A percentile compares a stretch with the other conserved stretches of the same genome.
Conservation (phyloP, 2,797 vertebrate genomes). For the Chaenodraco wilsoni region DNA sequence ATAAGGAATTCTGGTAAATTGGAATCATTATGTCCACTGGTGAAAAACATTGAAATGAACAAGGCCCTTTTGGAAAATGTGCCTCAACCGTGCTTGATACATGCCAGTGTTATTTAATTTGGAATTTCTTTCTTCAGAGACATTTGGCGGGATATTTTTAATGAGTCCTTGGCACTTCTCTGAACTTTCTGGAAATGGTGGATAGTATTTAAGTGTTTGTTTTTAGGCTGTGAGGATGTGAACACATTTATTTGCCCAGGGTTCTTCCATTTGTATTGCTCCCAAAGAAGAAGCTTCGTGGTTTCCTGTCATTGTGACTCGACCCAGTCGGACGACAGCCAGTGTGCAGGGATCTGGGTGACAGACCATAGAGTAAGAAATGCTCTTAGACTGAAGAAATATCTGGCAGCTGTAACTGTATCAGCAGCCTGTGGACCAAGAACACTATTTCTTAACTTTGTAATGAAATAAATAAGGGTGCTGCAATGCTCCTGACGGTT, state of each 20-base stretch:
- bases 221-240: constrained; percentile 33
- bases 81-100: constrained; percentile 36
- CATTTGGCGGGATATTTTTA: constrained; percentile 48
- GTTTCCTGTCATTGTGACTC: constrained; percentile 69
- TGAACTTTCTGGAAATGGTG: constrained; percentile 46
- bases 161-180: constrained; percentile 44
- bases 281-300: constrained; percentile 29
- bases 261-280: constrained; percentile 27
- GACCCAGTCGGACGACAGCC: constrained; percentile 63
- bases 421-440: constrained; percentile 43
- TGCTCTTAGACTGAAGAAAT: constrained; percentile 62
- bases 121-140: constrained; percentile 25
- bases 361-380: constrained; percentile 47
- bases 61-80: constrained; percentile 52
- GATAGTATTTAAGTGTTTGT: constrained; percentile 35
- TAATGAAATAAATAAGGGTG: constrained; percentile 52
- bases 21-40: constrained; percentile 51
- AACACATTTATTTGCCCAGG: constrained; percentile 21
- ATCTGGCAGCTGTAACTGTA: constrained; percentile 50
- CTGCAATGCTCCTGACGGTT: constrained; percentile 28
- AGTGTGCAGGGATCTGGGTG: constrained; percentile 60
- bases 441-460: constrained; percentile 61
- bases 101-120: constrained; percentile 54
- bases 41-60: constrained; percentile 71
- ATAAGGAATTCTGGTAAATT: constrained; percentile 60